Evolutionary conservation across 1,140 invertebrate species (phyloP).

Genomic region (Magallana ariakensis): DNA sequence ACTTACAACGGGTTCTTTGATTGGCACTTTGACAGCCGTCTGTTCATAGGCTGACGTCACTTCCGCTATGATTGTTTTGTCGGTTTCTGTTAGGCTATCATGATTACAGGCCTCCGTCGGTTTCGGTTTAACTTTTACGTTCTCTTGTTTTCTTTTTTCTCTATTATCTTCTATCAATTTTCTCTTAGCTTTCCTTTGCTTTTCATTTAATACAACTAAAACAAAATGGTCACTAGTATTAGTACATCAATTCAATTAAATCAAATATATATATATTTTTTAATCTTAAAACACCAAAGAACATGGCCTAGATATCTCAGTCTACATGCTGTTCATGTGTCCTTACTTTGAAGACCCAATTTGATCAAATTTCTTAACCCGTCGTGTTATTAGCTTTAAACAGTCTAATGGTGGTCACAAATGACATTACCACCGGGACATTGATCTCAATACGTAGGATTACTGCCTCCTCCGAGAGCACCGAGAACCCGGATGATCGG

Average conservation of each 20-base stretch:
- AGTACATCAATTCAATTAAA: no score
- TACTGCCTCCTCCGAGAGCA: conserved; percentile 19
- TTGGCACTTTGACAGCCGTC: conserved; percentile 60
- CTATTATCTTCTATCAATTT: conserved; percentile 80
- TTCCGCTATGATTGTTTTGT: conserved; percentile 67
- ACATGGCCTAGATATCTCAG: background rate
- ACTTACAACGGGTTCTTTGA: conserved; percentile 50
- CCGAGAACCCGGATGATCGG: background rate
- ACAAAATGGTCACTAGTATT: conserved; percentile 21
- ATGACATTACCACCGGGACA: background rate
- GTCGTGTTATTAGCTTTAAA: no score
- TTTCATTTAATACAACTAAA: conserved; percentile 79
- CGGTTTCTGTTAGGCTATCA: conserved; percentile 68
- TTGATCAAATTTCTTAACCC: no score
- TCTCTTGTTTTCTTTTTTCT: conserved; percentile 66
- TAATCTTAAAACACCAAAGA: no score
- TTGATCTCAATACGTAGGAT: conserved; percentile 26
- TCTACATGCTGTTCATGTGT: background rate
- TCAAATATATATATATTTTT: no score
- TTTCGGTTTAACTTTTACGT: conserved; percentile 51
- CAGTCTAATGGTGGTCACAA: background rate
- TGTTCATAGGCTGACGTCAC: conserved; percentile 71
- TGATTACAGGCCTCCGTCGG: conserved; percentile 43
- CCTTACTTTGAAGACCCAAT: no score
- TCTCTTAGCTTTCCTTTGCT: conserved; percentile 78